phyloP scores from a whole-genome alignment of 2,797 vertebrate genomes.

The Gobio occitaniae region DNA sequence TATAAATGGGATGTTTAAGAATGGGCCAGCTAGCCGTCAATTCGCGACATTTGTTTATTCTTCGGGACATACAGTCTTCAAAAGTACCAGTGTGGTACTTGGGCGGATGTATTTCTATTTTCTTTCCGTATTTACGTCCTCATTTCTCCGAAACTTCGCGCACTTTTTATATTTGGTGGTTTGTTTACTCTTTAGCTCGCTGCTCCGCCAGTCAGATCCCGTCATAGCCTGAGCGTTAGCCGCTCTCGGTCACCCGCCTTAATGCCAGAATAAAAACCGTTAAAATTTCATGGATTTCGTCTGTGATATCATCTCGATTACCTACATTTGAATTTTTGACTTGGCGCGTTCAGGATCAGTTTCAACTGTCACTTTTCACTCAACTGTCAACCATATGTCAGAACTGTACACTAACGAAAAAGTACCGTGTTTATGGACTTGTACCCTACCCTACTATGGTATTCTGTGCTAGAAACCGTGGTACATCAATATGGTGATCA shows the following conservation, averaged over 20 bases:
- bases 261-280: constrained; percentile 21
- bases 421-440: neutral
- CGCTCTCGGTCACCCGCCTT: constrained; percentile 7
- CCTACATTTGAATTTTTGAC: neutral
- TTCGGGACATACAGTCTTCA: neutral
- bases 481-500: neutral
- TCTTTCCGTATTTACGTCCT: neutral
- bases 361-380: constrained; percentile 29
- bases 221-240: constrained; percentile 23
- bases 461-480: neutral
- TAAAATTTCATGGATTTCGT: neutral
- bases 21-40: constrained; percentile 15
- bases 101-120: too few species aligned
- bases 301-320: neutral
- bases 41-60: constrained; percentile 13
- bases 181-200: constrained; percentile 21
- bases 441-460: neutral
- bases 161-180: neutral
- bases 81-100: neutral
- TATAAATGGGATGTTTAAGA: neutral
- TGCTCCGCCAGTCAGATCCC: neutral
- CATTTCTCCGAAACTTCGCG: neutral
- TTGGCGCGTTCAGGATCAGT: neutral
- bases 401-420: neutral
- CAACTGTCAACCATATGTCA: constrained; percentile 14